Base-by-base conservation (phyloP, 2,113 vertebrate genomes). In the Marmota flaviventris region DNA sequence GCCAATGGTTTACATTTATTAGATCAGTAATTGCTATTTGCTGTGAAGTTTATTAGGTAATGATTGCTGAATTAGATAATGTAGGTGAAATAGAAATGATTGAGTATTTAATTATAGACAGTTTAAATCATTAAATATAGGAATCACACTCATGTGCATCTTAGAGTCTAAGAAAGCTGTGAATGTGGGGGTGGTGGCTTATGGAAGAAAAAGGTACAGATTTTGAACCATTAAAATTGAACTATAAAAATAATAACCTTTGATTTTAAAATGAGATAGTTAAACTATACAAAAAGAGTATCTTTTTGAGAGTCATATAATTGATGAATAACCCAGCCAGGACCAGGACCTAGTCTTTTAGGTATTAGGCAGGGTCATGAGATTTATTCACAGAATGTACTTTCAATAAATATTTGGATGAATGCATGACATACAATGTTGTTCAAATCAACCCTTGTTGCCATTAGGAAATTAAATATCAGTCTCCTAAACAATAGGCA, bases 121-220 rank as follows among this genome's bases (percentile, higher is more conserved):
- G 18, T 63, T 96, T 79, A 83, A 89, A 92, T 53, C 70, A 96
- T 87, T 84, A 81, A 91, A 84, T 73, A 32, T 25, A 87, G 17
- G 5, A 92, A 75, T 81, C 86, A 84, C 7, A 42, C n/a, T 86
- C 32, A 67, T 39, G 4, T 42, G 25, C 2, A 81, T 12, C 42
- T 78, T 90, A 76, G n/a, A 89, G 32, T 86, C 84, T 93, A 86
- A 87, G 84, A 63, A 94, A 84, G 16, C 13, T 93, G 4, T 37
- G 22, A 82, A 32, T 48, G 9, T 18, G 42, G 37, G 42, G 2
- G 17, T 39, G 13, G 10, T 77, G 48, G 4, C 9, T 85, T 37
- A 27, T 77, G 39, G 16, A 27, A 75, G 24, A 77, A 89, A 89
- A 84, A 8, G 12, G 7, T 70, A 70, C 0, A 75, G 69, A 72